phyloP scores from a whole-genome alignment of 2,113 vertebrate genomes.

The Herpetotheres cachinnans region DNA sequence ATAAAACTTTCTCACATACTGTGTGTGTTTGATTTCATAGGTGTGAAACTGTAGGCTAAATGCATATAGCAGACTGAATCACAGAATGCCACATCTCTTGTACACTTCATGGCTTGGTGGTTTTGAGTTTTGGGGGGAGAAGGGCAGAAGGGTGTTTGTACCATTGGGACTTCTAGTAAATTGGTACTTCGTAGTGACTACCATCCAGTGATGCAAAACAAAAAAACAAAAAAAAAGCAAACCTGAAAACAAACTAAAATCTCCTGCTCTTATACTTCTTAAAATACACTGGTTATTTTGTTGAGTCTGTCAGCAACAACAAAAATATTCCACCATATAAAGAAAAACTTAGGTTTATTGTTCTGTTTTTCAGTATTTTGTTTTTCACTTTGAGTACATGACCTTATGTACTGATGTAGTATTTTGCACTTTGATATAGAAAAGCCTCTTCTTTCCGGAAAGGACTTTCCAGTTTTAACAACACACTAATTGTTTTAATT shows the following conservation, averaged over 20 bases:
- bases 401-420: background rate
- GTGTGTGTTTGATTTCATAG: slow-evolving; percentile 78
- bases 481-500: background rate
- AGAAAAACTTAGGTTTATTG: background rate
- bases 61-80: slow-evolving; percentile 9
- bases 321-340: background rate
- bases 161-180: background rate
- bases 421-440: slow-evolving; percentile 32
- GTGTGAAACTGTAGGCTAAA: slow-evolving; percentile 41
- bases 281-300: background rate
- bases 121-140: background rate
- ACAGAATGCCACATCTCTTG: background rate
- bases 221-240: background rate
- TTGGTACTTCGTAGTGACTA: background rate
- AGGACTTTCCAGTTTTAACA: background rate
- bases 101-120: background rate
- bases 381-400: background rate
- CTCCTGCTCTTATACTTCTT: background rate
- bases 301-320: background rate
- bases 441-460: background rate
- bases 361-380: background rate
- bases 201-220: background rate
- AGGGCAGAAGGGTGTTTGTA: background rate
- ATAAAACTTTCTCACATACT: slow-evolving; percentile 83
- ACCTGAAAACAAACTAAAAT: background rate